Evolutionary conservation across 2,888 invertebrate genomes (phyloP).

Genomic region (Drosophila eohydei): DNA sequence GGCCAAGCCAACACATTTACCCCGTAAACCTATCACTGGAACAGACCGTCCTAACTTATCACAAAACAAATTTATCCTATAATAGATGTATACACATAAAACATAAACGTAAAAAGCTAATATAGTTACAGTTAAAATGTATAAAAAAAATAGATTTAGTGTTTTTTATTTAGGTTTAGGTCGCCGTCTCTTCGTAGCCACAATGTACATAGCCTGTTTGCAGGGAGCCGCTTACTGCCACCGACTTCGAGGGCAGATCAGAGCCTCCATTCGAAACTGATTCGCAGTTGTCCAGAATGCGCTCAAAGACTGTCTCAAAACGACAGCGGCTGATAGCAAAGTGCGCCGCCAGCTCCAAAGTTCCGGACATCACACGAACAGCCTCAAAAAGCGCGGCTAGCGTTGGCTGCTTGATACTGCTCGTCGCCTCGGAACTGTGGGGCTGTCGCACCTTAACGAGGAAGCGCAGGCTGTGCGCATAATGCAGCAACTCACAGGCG

Average conservation of each 20-base stretch:
- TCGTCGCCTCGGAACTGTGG: neutral
- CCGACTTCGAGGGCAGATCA: conserved; percentile 60
- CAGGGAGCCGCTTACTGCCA: conserved; percentile 63
- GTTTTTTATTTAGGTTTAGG: conserved; percentile 42
- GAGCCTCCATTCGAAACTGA: conserved; percentile 14
- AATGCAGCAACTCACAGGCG: conserved; percentile 78
- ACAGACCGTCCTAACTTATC: conserved; percentile 58
- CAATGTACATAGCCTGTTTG: conserved; percentile 81
- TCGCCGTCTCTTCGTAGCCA: conserved; percentile 81
- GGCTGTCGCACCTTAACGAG: conserved; percentile 63
- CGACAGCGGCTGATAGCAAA: conserved; percentile 83
- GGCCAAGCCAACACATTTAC: conserved; percentile 20
- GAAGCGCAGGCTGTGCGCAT: conserved; percentile 83
- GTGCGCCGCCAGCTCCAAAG: conserved; percentile 58
- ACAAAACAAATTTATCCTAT: conserved; percentile 39
- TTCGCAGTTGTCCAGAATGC: conserved; percentile 79
- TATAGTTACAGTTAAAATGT: conserved; percentile 3
- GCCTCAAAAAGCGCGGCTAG: conserved; percentile 71
- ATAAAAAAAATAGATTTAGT: neutral
- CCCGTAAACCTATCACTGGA: conserved; percentile 55
- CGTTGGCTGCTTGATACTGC: conserved; percentile 53
- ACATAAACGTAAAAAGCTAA: conserved; percentile 19
- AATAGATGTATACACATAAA: conserved; percentile 11
- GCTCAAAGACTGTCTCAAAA: conserved; percentile 84
- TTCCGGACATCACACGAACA: conserved; percentile 49